Evolutionary conservation across 2,888 invertebrate species (phyloP), one percentile per base, ranked within the genome.

Genomic region (Lumbricus terrestris): DNA sequence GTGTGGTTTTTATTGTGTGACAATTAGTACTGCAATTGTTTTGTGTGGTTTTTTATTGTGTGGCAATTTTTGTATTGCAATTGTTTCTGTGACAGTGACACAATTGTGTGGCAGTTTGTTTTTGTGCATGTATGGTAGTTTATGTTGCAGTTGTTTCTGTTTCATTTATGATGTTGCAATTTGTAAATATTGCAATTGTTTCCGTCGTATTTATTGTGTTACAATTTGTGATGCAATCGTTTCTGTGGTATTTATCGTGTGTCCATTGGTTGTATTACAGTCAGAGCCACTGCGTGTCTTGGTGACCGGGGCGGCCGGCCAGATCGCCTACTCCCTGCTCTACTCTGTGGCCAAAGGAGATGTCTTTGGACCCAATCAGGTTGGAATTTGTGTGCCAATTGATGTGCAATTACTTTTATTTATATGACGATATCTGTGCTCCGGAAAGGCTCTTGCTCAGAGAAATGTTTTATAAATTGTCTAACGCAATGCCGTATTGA

Each of bases 261-360:
- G 40, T 5, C 37, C 34, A 29, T 69, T 91, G 33, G 42, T 40
- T 88, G 91, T 29, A 18, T 88, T 90, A 33, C 88, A 91, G 91
- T 20, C 90, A 37, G 91, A 93, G 34, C 97, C 98, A 94, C 97
- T 99, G 94, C 97, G 97, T 96, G 98, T 99, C 92, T 97, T 98
- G 91, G 97, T 99, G 47, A 99, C 99, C 90, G 99, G 99, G 91
- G 99, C 99, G 93, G 99, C 99, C 91, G 99, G 99, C 34, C 99
- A 99, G 96, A 99, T 99, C 93, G 99, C 98, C 91, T 99, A 99
- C 95, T 99, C 99, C 4, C 96, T 99, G 88, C 96, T 99, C 29
- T 98, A 98, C 94, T 97, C 98, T 96, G 96, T 99, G 93, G 98
- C 98, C 29, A 98, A 98, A 93, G 99, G 99, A 91, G 97, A 98